These are phyloP conservation scores for Chaenogobius annularis DNA, from an alignment of 2,113 vertebrate species.

Conservation along the genomic window DNA sequence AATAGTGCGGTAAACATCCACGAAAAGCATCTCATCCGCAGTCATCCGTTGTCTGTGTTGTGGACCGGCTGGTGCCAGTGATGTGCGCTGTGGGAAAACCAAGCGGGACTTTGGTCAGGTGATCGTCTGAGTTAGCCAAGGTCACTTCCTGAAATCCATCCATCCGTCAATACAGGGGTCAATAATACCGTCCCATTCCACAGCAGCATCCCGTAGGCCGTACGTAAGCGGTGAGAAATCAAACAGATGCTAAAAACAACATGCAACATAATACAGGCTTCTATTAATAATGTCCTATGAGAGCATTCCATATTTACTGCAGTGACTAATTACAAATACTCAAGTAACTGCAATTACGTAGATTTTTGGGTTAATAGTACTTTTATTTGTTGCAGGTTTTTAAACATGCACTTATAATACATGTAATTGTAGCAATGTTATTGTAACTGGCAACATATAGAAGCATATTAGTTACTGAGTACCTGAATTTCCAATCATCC, in stretches of 20 bases:
- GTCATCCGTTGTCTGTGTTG: constrained; percentile 22
- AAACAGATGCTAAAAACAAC: constrained; percentile 12
- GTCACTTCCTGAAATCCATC: constrained; percentile 75
- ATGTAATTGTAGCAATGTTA: too few relatives aligned
- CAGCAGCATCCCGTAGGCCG: constrained; percentile 17
- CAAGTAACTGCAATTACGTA: too few relatives aligned
- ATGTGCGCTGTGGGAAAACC: constrained; percentile 53
- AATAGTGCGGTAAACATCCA: constrained; percentile 9
- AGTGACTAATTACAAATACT: too few relatives aligned
- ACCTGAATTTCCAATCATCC: too few relatives aligned
- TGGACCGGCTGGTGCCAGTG: constrained; percentile 49
- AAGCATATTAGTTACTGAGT: too few relatives aligned
- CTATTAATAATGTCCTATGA: constrained; percentile 1
- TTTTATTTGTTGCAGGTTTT: too few relatives aligned
- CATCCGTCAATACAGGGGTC: constrained; percentile 59
- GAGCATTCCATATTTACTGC: too few relatives aligned
- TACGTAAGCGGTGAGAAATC: constrained; percentile 16
- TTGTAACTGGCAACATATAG: too few relatives aligned
- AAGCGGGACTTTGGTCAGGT: constrained; percentile 51
- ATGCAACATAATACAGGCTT: neutral
- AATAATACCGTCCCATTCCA: constrained; percentile 60
- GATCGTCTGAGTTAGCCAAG: constrained; percentile 57
- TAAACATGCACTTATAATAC: too few relatives aligned
- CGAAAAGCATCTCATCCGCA: neutral
- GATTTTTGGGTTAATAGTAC: too few relatives aligned